Conservation (phyloP, 2,797 vertebrate genomes). For the Helostoma temminkii region DNA sequence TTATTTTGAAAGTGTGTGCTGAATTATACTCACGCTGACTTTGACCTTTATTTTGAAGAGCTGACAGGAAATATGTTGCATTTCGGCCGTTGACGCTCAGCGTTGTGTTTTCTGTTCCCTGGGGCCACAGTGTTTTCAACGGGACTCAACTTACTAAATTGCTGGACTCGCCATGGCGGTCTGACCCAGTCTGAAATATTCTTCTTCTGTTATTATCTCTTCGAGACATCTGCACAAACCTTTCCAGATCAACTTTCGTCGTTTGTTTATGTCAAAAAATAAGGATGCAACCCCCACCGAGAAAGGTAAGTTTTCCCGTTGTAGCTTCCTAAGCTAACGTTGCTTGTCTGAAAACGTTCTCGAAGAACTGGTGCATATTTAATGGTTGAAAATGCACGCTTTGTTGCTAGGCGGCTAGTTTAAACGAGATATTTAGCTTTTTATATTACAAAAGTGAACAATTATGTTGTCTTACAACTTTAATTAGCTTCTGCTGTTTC, state of each 20-base stretch:
- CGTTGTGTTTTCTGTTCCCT: constrained; percentile 65
- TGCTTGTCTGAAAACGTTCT: constrained; percentile 49
- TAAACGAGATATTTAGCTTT: not conserved
- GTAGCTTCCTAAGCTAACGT: constrained; percentile 71
- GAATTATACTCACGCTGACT: rapidly evolving
- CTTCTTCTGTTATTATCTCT: constrained; percentile 7
- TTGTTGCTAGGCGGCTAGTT: constrained; percentile 61
- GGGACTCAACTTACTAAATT: constrained; percentile 61
- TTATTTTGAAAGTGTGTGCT: constrained; percentile 31
- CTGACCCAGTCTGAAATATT: constrained; percentile 54
- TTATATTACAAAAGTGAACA: not conserved
- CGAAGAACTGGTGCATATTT: constrained; percentile 72
- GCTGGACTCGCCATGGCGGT: constrained; percentile 70
- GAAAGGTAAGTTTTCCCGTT: constrained; percentile 88
- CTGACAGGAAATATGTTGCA: constrained; percentile 25
- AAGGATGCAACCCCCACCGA: constrained; percentile 96
- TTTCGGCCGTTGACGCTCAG: not conserved
- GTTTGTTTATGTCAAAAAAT: constrained; percentile 66
- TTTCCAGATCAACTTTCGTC: constrained; percentile 38
- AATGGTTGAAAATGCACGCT: constrained; percentile 65
- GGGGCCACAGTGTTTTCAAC: constrained; percentile 75
- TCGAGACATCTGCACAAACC: constrained; percentile 24
- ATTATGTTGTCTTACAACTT: not conserved
- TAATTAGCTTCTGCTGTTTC: not conserved
- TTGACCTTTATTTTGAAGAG: constrained; percentile 29